A percentile compares a stretch with the other conserved stretches of the same genome.
phyloP scores from a whole-genome alignment of 2,888 invertebrate species.

The Panzeria rudis region DNA sequence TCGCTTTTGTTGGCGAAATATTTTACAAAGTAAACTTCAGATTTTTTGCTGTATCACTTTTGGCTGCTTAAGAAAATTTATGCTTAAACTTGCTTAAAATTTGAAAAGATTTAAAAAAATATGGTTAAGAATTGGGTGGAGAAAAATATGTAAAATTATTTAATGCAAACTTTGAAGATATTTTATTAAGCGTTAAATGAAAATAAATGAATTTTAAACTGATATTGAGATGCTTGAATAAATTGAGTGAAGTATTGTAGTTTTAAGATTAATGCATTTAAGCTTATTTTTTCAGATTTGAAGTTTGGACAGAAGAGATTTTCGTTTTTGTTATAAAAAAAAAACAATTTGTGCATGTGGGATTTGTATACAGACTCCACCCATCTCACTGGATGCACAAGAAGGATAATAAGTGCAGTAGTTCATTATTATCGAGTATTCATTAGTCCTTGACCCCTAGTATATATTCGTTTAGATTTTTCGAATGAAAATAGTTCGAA shows the following conservation, averaged over 20 bases:
- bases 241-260: constrained; percentile 25
- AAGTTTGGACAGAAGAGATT: background rate
- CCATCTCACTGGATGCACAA: too few species aligned
- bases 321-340: background rate
- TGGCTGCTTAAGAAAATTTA: constrained; percentile 44
- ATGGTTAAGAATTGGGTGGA: background rate
- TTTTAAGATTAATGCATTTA: constrained; percentile 12
- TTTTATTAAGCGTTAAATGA: constrained; percentile 69
- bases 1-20: constrained; percentile 46
- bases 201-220: constrained; percentile 66
- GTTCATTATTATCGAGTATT: too few species aligned
- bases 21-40: constrained; percentile 45
- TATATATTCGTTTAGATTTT: too few species aligned
- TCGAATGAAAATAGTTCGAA: too few species aligned
- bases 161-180: constrained; percentile 60
- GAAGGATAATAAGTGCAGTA: too few species aligned
- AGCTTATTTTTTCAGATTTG: background rate
- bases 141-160: background rate
- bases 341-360: background rate
- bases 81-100: constrained; percentile 49
- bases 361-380: background rate
- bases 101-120: background rate
- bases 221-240: constrained; percentile 34
- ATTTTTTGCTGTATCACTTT: constrained; percentile 52
- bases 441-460: too few species aligned